A percentile compares a stretch with the other conserved stretches of the same genome.
phyloP scores from a whole-genome alignment of 2,888 invertebrate genomes.

The Erynnis tages region DNA sequence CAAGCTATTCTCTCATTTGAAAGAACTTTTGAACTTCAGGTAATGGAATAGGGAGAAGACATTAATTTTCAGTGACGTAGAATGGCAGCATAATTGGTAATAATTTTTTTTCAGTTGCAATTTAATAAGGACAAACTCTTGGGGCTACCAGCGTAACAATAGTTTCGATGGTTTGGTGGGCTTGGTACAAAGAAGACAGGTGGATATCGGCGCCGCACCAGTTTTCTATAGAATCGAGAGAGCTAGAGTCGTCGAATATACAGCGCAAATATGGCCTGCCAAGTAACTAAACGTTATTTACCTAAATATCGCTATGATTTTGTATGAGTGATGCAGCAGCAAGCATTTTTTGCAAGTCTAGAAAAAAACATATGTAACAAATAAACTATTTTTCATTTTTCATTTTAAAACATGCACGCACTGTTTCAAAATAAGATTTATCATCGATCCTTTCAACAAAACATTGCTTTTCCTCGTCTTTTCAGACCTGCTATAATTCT shows the following conservation, averaged over 20 bases:
- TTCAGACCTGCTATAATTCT: constrained; percentile 84
- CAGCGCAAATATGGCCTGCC: constrained; percentile 82
- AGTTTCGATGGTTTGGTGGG: constrained; percentile 85
- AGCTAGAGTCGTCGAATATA: constrained; percentile 79
- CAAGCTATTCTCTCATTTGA: constrained; percentile 75
- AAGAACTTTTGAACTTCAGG: constrained; percentile 86
- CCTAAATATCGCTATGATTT: too few relatives aligned
- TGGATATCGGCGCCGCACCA: constrained; percentile 86
- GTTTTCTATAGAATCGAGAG: constrained; percentile 84
- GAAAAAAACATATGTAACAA: too few relatives aligned
- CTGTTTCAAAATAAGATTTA: too few relatives aligned
- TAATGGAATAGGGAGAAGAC: constrained; percentile 54
- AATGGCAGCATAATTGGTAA: too few relatives aligned
- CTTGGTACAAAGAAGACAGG: constrained; percentile 74
- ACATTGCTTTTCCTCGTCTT: not conserved
- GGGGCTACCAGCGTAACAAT: constrained; percentile 84
- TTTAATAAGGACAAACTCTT: constrained; percentile 76
- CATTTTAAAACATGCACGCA: too few relatives aligned
- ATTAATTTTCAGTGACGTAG: too few relatives aligned
- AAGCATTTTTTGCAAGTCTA: too few relatives aligned
- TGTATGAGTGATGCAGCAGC: too few relatives aligned
- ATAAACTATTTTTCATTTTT: too few relatives aligned
- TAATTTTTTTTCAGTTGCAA: constrained; percentile 53
- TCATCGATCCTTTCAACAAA: not conserved
- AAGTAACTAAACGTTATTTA: constrained; percentile 57